Conservation (phyloP, 2,888 invertebrate species). For the Iselma pallidipennis region DNA sequence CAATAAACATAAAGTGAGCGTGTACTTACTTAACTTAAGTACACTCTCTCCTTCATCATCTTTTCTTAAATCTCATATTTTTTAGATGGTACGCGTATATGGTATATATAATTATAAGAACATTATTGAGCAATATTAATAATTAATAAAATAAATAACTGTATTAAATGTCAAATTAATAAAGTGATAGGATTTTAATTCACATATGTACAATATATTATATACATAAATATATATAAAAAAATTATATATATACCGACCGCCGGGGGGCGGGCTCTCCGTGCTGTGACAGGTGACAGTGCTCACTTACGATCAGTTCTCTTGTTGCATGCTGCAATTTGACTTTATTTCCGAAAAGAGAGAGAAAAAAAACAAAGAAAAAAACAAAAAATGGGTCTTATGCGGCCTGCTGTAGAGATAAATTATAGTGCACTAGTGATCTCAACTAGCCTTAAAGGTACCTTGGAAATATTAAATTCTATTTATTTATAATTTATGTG, state of each 20-base stretch:
- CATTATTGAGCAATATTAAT: conserved; percentile 55
- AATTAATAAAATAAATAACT: conserved; percentile 41
- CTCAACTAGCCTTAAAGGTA: conserved; percentile 57
- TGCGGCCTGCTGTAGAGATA: conserved; percentile 49
- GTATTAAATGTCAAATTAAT: conserved; percentile 55
- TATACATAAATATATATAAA: conserved; percentile 1
- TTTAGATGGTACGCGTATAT: conserved; percentile 36
- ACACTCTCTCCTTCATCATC: background rate
- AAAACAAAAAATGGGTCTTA: conserved; percentile 30
- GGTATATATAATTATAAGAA: conserved; percentile 35
- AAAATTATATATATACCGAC: conserved; percentile 28
- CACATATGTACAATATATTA: conserved; percentile 36
- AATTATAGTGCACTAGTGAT: conserved; percentile 54
- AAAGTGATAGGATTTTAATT: conserved; percentile 51
- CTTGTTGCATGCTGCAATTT: conserved; percentile 33
- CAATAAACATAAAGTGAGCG: conserved; percentile 36
- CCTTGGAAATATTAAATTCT: conserved; percentile 52
- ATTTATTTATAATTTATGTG: conserved; percentile 49
- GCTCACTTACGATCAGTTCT: conserved; percentile 42
- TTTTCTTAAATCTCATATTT: conserved; percentile 5
- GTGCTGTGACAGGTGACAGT: conserved; percentile 45
- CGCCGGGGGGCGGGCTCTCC: conserved; percentile 38
- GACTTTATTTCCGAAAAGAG: conserved; percentile 33
- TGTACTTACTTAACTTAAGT: conserved; percentile 18
- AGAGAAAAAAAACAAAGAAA: background rate